Evolutionary conservation across 2,888 invertebrate species (phyloP).

Genomic region (Yponomeuta plumbellus): DNA sequence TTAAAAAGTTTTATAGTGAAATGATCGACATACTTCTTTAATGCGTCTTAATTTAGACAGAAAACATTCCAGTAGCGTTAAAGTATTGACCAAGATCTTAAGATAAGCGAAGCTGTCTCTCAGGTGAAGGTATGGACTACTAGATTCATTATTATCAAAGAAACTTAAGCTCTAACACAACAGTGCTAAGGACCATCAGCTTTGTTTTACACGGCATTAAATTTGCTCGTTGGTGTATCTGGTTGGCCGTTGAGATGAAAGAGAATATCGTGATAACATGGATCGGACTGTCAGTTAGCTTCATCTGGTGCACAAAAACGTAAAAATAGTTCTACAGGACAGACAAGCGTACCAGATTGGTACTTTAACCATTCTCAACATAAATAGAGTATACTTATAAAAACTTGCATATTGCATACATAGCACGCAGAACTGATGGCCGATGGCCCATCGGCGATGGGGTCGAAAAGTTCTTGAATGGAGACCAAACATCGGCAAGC

Average conservation of each 20-base stretch:
- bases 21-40: background rate
- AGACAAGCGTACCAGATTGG: too few relatives aligned
- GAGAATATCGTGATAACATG: background rate
- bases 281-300: background rate
- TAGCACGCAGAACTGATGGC: too few relatives aligned
- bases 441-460: too few relatives aligned
- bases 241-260: background rate
- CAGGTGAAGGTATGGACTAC: background rate
- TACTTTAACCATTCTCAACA: too few relatives aligned
- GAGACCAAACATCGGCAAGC: too few relatives aligned
- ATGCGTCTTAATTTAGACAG: conserved; percentile 46
- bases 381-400: too few relatives aligned
- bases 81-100: conserved; percentile 30
- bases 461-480: too few relatives aligned
- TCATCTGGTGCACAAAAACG: background rate
- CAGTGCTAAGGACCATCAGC: background rate
- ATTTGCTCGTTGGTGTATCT: background rate
- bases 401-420: too few relatives aligned
- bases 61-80: conserved; percentile 45
- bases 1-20: background rate
- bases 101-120: conserved; percentile 3
- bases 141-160: background rate
- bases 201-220: background rate
- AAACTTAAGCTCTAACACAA: background rate
- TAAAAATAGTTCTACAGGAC: background rate